Evolutionary conservation across 2,113 vertebrate species (phyloP), one percentile per base, ranked within the genome.

Genomic region (Lophotis ruficrista): DNA sequence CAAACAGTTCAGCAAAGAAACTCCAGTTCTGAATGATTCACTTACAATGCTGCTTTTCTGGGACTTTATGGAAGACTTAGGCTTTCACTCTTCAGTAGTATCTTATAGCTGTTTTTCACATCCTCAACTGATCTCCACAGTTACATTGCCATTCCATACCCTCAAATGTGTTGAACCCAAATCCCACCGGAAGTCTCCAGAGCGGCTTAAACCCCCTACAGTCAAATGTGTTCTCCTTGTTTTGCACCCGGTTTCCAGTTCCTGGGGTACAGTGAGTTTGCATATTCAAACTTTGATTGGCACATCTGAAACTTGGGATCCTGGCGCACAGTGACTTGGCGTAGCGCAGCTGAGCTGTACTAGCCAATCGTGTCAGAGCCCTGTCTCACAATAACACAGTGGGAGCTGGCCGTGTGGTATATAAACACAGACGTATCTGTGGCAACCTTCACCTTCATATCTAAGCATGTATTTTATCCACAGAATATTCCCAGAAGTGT

Each of bases 401-500:
- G 51, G 68, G 83, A 92, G 64, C 45, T 90, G 70, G 72, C 60
- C 69, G 81, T 10, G 17, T 16, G 28, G 28, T 79, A 61, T 69
- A 35, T 68, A 90, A 65, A 19, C 92, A 80, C 24, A 84, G 83
- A 94, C 15, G 2, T 71, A 83, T 82, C 76, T 84, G 72, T 89
- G 73, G 68, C 89, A 96, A 78, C 70, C 77, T 87, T 92, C 83
- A 93, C 80, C 83, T 83, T 92, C 70, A 21, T 80, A 92, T 87
- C 89, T 92, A 75, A 93, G 43, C 79, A 50, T 17, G 13, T 61
- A 61, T 84, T 93, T 87, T 87, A 92, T 65, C 83, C 80, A 71
- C 83, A 79, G 51, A 89, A 79, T 91, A 89, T 89, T 95, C 89
- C 89, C 94, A 82, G 72, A 95, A 95, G 35, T 87, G 83, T 79